Base-by-base conservation (phyloP, 1,140 invertebrate genomes). In the Panagrolaimus sp. region DNA sequence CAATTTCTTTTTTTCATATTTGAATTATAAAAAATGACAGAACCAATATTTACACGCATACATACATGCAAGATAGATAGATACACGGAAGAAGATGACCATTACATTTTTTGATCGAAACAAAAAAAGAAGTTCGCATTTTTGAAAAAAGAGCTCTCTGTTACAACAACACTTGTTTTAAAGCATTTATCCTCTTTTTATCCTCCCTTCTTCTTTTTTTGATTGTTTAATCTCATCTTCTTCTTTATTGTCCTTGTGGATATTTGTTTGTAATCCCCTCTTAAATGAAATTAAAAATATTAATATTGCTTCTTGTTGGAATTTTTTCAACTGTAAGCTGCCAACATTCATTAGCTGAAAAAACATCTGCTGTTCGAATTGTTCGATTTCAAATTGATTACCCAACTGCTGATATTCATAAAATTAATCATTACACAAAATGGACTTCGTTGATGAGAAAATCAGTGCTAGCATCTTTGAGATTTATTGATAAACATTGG, bases 401-500 rank as follows among this genome's bases (percentile, higher is more conserved):
- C 8, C 51, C 51, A 2, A 11, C 20, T 57, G 51, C 51, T 9
- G 9, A 57, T 25, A 27, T 57, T 11, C 20, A 57, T 27, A 20
- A 27, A 25, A 57, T 57, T 27, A 57, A 27, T 57, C 20, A 57
- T 27, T 57, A 57, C 51, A 57, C 67, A 51, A 78, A 78, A 47
- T 81, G 79, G 79, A 67, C 70, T 13, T 70, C 73, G 5, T 42
- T 83, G 9, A 69, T 81, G 68, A 68, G 79, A 25, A 83, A 83
- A 48, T 78, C 75, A 70, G 73, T 81, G 11, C 67, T 81, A n/a
- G 79, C 79, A 4, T 81, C 79, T 1, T 72, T 81, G 9, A 47
- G 72, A 5, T 81, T 81, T 61, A 83, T 81, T 69, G 83, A 81
- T 69, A 81, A 81, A 57, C 79, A 82, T 66, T 80, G 73, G 71